Percentiles rank a stretch among this genome's conserved stretches.
These are phyloP conservation scores for Calameuta pallipes DNA, from an alignment of 2,888 invertebrate genomes.

Conservation along the genomic window DNA sequence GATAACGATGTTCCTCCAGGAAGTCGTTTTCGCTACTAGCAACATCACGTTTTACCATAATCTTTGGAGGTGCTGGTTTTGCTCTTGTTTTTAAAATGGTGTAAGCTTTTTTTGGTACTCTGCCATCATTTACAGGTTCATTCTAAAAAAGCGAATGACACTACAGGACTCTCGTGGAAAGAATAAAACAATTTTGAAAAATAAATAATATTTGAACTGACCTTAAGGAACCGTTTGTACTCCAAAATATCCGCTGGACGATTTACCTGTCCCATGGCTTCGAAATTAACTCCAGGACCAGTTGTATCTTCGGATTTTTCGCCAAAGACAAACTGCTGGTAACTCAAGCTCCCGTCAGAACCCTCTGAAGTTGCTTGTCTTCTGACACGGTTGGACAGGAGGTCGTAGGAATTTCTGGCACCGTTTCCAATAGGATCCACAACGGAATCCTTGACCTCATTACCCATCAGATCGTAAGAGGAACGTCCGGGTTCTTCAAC, in stretches of 20 bases:
- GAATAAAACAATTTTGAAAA: not conserved
- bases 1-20: constrained; percentile 9
- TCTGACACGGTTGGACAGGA: constrained; percentile 34
- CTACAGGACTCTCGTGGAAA: not conserved
- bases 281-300: constrained; percentile 47
- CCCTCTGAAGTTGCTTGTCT: constrained; percentile 19
- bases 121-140: constrained; percentile 44
- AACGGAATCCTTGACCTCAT: not conserved
- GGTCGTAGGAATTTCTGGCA: constrained; percentile 17
- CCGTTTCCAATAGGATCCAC: not conserved
- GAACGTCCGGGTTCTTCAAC: constrained; percentile 17
- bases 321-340: constrained; percentile 35
- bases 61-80: constrained; percentile 45
- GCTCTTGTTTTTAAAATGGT: constrained; percentile 39
- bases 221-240: constrained; percentile 55
- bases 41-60: constrained; percentile 49
- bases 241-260: constrained; percentile 55
- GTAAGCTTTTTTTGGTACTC: constrained; percentile 50
- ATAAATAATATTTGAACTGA: constrained; percentile 27
- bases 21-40: not conserved
- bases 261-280: constrained; percentile 49
- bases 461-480: not conserved
- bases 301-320: constrained; percentile 32
- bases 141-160: constrained; percentile 39
- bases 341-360: constrained; percentile 27